These are phyloP conservation scores for Merops nubicus DNA, from an alignment of 2,113 vertebrate species.

Conservation along the genomic window DNA sequence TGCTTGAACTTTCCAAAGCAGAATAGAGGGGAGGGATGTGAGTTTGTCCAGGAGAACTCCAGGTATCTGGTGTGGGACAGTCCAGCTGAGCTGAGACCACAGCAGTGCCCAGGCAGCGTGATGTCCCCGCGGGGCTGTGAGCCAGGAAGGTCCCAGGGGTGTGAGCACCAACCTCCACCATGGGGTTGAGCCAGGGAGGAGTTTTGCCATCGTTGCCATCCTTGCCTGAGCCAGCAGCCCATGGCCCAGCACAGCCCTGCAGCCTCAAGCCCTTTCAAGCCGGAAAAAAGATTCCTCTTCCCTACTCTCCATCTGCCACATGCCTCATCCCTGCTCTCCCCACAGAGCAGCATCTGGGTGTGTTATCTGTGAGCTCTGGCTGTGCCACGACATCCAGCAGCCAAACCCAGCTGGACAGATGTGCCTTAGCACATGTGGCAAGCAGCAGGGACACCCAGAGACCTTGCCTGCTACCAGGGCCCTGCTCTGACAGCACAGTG, in stretches of 20 bases:
- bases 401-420: neutral
- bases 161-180: fast-evolving
- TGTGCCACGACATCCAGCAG: neutral
- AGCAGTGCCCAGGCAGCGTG: fast-evolving
- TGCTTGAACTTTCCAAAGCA: neutral
- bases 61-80: neutral
- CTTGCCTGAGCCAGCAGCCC: neutral
- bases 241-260: fast-evolving
- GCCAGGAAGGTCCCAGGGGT: neutral
- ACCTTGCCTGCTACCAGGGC: neutral
- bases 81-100: neutral
- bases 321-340: neutral
- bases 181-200: fast-evolving
- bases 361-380: fast-evolving
- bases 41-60: neutral
- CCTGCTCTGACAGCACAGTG: fast-evolving
- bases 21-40: no score
- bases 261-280: neutral
- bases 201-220: neutral
- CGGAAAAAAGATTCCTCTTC: neutral
- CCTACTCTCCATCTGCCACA: fast-evolving
- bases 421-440: neutral
- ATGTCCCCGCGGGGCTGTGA: fast-evolving
- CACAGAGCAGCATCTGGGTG: fast-evolving
- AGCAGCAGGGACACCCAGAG: neutral